Evolutionary conservation across 2,888 invertebrate genomes (phyloP).

Genomic region (Pachydiplax longipennis): DNA sequence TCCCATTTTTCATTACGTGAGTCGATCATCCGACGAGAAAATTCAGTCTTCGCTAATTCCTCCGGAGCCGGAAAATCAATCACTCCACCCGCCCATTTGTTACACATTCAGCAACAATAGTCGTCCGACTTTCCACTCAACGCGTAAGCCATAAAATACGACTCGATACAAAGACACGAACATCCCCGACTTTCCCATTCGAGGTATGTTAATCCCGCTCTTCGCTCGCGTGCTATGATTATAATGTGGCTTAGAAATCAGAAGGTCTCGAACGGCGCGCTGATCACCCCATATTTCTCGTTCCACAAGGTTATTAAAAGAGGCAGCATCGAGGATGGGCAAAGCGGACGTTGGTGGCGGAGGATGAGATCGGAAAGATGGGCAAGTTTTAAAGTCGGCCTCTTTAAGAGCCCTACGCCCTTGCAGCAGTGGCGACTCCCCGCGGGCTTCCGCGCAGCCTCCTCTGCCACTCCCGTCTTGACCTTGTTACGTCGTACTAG

Average conservation of each 20-base stretch:
- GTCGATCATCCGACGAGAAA: no score
- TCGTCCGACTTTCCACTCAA: no score
- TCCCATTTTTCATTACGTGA: no score
- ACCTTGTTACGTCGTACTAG: conserved; percentile 21
- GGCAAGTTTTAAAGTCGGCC: background rate
- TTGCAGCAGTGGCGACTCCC: conserved; percentile 13
- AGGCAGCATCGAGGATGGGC: background rate
- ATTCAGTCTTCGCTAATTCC: no score
- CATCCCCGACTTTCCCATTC: no score
- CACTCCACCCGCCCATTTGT: no score
- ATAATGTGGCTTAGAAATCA: background rate
- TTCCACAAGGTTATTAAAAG: background rate
- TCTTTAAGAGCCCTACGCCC: conserved; percentile 1
- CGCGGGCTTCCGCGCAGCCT: conserved; percentile 26
- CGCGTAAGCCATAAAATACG: no score
- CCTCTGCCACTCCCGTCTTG: conserved; percentile 15
- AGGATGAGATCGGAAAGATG: background rate
- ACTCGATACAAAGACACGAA: no score
- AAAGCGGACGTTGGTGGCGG: background rate
- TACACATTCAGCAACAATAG: no score
- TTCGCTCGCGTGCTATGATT: no score
- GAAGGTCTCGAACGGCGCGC: background rate
- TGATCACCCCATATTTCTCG: background rate
- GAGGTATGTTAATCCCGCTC: no score
- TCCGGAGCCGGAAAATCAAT: no score